Evolutionary conservation across 2,888 invertebrate genomes (phyloP).

Genomic region (Platynereis dumerilii): DNA sequence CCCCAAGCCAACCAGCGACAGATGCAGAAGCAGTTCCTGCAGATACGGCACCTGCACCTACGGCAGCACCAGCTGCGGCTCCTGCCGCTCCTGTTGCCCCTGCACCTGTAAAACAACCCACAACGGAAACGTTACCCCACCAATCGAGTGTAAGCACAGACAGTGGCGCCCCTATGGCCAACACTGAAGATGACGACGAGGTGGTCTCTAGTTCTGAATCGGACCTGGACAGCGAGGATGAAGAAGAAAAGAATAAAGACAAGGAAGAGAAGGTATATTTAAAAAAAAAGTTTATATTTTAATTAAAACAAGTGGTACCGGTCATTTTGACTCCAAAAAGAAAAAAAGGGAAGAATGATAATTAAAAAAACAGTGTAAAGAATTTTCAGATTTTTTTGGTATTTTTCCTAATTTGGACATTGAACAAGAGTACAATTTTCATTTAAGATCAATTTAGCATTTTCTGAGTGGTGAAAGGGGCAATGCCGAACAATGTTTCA

Average conservation of each 20-base stretch:
- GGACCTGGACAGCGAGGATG: constrained; percentile 65
- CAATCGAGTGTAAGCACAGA: constrained; percentile 1
- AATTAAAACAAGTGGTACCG: no score
- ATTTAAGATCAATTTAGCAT: no score
- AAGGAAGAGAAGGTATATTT: constrained; percentile 16
- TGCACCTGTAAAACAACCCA: not conserved
- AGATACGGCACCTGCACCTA: not conserved
- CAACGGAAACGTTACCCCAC: constrained; percentile 10
- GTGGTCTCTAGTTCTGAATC: constrained; percentile 45
- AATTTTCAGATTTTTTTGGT: no score
- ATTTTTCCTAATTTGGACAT: no score
- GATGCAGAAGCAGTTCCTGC: not conserved
- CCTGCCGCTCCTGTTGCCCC: not conserved
- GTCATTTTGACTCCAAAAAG: no score
- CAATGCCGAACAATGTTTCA: no score
- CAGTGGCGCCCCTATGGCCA: not conserved
- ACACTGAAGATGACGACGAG: constrained; percentile 21
- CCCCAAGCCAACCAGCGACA: not conserved
- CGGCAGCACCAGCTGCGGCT: not conserved
- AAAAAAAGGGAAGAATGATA: no score
- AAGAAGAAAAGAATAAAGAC: constrained; percentile 56
- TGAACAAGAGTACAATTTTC: no score
- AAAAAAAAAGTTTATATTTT: no score
- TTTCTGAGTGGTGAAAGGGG: no score
- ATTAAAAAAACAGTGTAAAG: no score